Conservation (phyloP, 1,140 invertebrate genomes). For the Muscidifurax raptorellus region DNA sequence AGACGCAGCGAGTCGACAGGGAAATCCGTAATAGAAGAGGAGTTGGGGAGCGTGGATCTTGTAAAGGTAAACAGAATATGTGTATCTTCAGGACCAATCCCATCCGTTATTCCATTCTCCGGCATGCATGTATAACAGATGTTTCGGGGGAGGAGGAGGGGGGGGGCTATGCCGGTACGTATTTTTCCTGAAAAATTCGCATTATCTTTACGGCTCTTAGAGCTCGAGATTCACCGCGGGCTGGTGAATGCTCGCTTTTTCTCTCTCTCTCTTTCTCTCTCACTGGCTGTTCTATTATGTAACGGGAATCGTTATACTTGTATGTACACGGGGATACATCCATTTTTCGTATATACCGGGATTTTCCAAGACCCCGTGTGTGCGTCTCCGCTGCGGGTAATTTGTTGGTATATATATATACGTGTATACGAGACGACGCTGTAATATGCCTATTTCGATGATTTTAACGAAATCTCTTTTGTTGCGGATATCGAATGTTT, state of each 20-base stretch:
- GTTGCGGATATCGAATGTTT: too few species aligned
- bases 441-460: too few species aligned
- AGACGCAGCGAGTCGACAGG: conserved; percentile 16
- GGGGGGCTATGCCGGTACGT: background rate
- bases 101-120: conserved; percentile 53
- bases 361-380: background rate
- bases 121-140: conserved; percentile 26
- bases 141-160: too few species aligned
- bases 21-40: conserved; percentile 50
- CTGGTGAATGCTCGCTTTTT: conserved; percentile 10
- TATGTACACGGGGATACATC: background rate
- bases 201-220: conserved; percentile 37
- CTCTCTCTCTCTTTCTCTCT: conserved; percentile 5
- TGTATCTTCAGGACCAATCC: conserved; percentile 28
- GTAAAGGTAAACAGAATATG: conserved; percentile 50
- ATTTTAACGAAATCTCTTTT: too few species aligned
- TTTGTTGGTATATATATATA: background rate
- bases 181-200: conserved; percentile 26
- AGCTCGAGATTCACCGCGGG: background rate
- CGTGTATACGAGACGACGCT: too few species aligned
- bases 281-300: conserved; percentile 10
- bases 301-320: conserved; percentile 23
- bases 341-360: background rate
- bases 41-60: conserved; percentile 25
- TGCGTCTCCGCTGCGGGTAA: background rate